phyloP scores from a whole-genome alignment of 2,113 vertebrate genomes.

The Heloderma charlesbogerti region DNA sequence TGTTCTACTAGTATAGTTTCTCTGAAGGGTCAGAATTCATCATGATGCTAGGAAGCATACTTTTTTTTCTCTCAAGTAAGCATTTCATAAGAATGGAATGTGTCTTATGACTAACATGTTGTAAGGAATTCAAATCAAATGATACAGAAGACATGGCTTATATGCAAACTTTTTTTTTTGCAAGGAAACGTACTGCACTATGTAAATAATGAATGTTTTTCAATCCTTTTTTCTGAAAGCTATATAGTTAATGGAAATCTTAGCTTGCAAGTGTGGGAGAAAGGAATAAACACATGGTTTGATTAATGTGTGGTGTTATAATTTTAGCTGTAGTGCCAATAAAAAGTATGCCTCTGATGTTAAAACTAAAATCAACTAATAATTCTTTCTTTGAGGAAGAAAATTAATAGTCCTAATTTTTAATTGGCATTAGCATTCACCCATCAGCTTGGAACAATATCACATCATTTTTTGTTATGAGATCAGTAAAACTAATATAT shows the following conservation, averaged over 20 bases:
- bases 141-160: slow-evolving; percentile 57
- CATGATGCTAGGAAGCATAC: slow-evolving; percentile 43
- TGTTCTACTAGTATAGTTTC: slow-evolving; percentile 40
- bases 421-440: slow-evolving; percentile 6
- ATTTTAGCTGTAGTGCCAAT: slow-evolving; percentile 30
- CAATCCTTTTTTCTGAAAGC: slow-evolving; percentile 39
- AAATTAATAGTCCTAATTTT: slow-evolving; percentile 19
- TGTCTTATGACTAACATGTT: slow-evolving; percentile 68
- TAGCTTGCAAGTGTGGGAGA: background rate
- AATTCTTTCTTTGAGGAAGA: slow-evolving; percentile 37
- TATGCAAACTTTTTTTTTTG: slow-evolving; percentile 16
- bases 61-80: slow-evolving; percentile 63
- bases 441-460: background rate
- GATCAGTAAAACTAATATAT: background rate
- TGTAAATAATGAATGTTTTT: slow-evolving; percentile 38
- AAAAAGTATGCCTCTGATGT: slow-evolving; percentile 33
- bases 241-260: slow-evolving; percentile 25
- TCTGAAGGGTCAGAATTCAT: slow-evolving; percentile 57
- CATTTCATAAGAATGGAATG: slow-evolving; percentile 71
- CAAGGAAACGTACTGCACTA: slow-evolving; percentile 7
- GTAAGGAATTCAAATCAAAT: slow-evolving; percentile 64
- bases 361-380: slow-evolving; percentile 47
- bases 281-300: slow-evolving; percentile 14
- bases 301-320: slow-evolving; percentile 2
- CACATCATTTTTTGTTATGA: background rate